Conservation (phyloP, 2,113 vertebrate genomes). For the Dryoscopus gambensis region DNA sequence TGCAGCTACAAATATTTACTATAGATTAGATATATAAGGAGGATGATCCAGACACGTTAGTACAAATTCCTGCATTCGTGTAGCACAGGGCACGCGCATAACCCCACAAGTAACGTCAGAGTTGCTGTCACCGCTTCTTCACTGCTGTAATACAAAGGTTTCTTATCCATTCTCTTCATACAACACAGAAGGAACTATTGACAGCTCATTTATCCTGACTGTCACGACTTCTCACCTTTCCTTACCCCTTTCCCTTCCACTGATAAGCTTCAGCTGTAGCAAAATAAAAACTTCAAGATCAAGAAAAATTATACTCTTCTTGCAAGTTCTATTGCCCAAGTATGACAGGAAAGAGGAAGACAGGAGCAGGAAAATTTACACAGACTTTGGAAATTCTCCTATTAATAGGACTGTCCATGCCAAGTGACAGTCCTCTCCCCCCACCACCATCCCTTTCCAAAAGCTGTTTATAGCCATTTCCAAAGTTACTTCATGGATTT, state of each 20-base stretch:
- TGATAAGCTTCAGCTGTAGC: neutral
- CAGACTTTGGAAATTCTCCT: neutral
- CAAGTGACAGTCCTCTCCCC: neutral
- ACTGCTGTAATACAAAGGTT: neutral
- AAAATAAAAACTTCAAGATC: neutral
- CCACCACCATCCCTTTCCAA: neutral
- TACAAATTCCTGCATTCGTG: rapidly evolving
- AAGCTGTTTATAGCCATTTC: conserved; percentile 36
- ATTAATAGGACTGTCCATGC: neutral
- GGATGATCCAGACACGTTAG: neutral
- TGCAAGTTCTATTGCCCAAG: neutral
- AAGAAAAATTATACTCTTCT: neutral
- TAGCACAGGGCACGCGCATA: neutral
- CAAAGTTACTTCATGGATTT: conserved; percentile 32
- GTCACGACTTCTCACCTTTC: neutral
- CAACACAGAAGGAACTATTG: neutral
- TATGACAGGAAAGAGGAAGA: neutral
- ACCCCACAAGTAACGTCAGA: neutral
- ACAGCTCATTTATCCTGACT: neutral
- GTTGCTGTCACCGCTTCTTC: neutral
- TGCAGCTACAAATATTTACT: neutral
- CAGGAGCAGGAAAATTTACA: neutral
- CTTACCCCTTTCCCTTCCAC: neutral
- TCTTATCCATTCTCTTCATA: neutral
- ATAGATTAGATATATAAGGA: neutral